phyloP scores from a whole-genome alignment of 2,113 vertebrate species.

The Calidris pugnax region DNA sequence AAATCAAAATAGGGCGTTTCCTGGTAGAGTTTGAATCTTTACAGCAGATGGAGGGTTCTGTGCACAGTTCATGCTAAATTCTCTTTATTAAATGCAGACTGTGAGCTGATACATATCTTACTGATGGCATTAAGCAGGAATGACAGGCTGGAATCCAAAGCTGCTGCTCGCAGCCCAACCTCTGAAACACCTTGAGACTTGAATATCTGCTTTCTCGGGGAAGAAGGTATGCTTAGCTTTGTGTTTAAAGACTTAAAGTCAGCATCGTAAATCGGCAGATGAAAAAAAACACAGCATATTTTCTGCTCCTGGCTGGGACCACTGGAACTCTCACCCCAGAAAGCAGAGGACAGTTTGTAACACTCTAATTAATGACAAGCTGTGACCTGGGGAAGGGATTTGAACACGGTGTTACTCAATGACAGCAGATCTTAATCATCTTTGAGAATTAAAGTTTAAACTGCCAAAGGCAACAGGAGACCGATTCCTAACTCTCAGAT shows the following conservation, averaged over 20 bases:
- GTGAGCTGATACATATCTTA: accelerated
- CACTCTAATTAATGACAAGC: not conserved
- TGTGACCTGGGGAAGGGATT: not conserved
- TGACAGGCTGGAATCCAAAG: not conserved
- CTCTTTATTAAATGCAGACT: not conserved
- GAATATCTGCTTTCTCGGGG: not conserved
- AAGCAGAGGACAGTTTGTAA: not conserved
- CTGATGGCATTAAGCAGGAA: not conserved
- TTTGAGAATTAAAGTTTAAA: not conserved
- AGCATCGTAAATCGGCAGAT: not conserved
- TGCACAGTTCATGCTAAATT: accelerated
- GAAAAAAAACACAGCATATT: not conserved
- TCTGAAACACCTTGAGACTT: not conserved
- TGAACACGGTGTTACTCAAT: not conserved
- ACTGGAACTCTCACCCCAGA: not conserved
- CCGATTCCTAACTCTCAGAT: not conserved
- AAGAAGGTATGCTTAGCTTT: not conserved
- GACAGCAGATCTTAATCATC: not conserved
- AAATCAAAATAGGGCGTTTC: not conserved
- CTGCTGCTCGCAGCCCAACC: not conserved
- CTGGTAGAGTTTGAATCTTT: not conserved
- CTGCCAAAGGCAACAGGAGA: not conserved
- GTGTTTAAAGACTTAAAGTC: not conserved
- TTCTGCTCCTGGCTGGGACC: not conserved
- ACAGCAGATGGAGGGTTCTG: not conserved